Evolutionary conservation across 2,113 vertebrate species (phyloP).

Genomic region (Alosa alosa): DNA sequence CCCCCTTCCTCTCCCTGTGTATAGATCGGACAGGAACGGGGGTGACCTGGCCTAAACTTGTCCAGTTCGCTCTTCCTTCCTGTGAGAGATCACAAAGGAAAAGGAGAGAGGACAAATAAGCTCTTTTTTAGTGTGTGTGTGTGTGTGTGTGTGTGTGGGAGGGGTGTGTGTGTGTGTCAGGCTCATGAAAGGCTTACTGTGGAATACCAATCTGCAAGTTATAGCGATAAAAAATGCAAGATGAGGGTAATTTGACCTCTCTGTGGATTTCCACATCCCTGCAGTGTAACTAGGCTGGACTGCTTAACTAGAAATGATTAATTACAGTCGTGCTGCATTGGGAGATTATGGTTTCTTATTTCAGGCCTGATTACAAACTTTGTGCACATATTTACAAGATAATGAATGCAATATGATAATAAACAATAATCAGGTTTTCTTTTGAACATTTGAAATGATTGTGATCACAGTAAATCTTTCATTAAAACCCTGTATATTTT

Average conservation of each 20-base stretch:
- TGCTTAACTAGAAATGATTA: neutral
- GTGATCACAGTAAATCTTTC: neutral
- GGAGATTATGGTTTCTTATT: neutral
- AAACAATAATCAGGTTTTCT: neutral
- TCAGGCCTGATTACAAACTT: neutral
- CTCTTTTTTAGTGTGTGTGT: neutral
- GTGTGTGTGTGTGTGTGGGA: neutral
- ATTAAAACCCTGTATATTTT: neutral
- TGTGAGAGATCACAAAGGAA: constrained; percentile 4
- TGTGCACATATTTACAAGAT: neutral
- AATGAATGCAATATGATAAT: neutral
- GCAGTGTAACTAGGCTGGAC: neutral
- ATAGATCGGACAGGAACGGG: neutral
- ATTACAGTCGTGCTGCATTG: neutral
- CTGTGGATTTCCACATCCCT: neutral
- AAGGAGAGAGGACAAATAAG: neutral
- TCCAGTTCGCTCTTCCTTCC: neutral
- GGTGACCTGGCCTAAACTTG: neutral
- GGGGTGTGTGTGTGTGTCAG: neutral
- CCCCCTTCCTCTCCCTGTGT: neutral
- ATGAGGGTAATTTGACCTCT: neutral
- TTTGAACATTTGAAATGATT: neutral
- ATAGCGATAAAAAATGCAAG: constrained; percentile 8
- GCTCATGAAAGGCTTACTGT: neutral
- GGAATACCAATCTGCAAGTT: neutral